These are phyloP conservation scores for Jaculus jaculus DNA, from an alignment of 2,113 vertebrate species.

Conservation along the genomic window DNA sequence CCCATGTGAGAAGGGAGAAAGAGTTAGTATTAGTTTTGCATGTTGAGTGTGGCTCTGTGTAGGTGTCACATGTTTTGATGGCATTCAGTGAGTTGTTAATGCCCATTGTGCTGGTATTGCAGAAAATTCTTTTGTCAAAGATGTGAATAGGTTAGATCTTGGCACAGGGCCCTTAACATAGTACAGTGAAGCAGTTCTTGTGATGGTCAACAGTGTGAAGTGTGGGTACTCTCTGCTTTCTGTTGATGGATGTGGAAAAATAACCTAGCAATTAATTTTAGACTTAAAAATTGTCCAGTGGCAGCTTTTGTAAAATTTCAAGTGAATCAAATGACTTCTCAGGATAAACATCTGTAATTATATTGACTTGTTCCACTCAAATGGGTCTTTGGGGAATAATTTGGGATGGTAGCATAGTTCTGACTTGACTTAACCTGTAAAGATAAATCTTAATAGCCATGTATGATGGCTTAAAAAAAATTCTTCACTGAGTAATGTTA, in stretches of 20 bases:
- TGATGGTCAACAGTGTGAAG: background rate
- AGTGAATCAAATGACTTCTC: background rate
- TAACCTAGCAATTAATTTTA: background rate
- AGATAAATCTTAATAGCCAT: background rate
- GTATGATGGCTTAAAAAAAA: background rate
- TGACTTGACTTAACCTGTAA: background rate
- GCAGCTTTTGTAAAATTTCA: conserved; percentile 7
- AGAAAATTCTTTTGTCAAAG: conserved; percentile 47
- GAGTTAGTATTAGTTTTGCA: background rate
- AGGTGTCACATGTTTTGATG: background rate
- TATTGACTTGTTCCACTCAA: background rate
- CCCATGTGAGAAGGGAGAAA: background rate
- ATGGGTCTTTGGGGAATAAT: background rate
- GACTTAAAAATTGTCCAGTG: background rate
- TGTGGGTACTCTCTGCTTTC: background rate
- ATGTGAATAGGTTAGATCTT: conserved; percentile 25
- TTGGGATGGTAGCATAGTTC: conserved; percentile 12
- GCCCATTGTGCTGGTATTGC: background rate
- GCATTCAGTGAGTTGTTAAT: background rate
- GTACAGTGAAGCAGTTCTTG: background rate
- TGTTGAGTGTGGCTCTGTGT: background rate
- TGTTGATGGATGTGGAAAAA: conserved; percentile 2
- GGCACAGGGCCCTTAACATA: conserved; percentile 40
- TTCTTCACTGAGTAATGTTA: conserved; percentile 23
- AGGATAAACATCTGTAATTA: conserved; percentile 1